A percentile compares a stretch with the other conserved stretches of the same genome.
phyloP scores from a whole-genome alignment of 1,140 invertebrate genomes.

The Drosophila sproati region DNA sequence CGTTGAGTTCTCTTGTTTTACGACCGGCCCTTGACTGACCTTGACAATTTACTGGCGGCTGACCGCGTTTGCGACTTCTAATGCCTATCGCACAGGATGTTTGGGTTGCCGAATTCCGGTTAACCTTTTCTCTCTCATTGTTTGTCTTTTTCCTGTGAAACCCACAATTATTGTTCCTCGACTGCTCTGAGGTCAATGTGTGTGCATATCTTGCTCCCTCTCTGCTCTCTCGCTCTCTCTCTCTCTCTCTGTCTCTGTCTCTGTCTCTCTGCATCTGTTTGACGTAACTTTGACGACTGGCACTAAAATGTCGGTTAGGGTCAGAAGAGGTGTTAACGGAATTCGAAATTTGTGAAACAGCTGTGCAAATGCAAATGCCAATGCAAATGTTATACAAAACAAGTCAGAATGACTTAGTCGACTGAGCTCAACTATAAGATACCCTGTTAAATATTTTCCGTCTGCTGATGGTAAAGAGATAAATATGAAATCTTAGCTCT shows the following conservation, averaged over 20 bases:
- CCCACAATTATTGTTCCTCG: slow-evolving; percentile 25
- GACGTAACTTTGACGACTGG: slow-evolving; percentile 13
- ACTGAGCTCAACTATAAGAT: no score
- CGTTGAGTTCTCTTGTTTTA: slow-evolving; percentile 32
- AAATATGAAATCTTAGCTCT: no score
- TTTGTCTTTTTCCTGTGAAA: slow-evolving; percentile 35
- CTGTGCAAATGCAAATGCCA: slow-evolving; percentile 39
- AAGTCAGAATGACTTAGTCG: no score
- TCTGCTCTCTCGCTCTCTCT: not conserved
- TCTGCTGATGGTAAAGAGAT: no score
- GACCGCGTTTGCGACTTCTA: slow-evolving; percentile 26
- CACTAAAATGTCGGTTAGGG: slow-evolving; percentile 2
- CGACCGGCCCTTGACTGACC: slow-evolving; percentile 51
- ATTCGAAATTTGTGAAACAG: slow-evolving; percentile 37
- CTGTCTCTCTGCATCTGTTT: not conserved
- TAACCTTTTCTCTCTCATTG: slow-evolving; percentile 32
- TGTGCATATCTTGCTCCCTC: slow-evolving; percentile 1
- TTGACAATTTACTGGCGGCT: slow-evolving; percentile 40
- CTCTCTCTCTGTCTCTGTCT: not conserved
- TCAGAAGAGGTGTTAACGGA: slow-evolving; percentile 56
- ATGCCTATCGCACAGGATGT: slow-evolving; percentile 28
- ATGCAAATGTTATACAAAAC: no score
- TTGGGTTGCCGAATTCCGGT: slow-evolving; percentile 38
- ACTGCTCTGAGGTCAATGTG: slow-evolving; percentile 35
- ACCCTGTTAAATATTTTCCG: no score